Base-by-base conservation (phyloP, 2,113 vertebrate genomes). In the Limanda limanda region DNA sequence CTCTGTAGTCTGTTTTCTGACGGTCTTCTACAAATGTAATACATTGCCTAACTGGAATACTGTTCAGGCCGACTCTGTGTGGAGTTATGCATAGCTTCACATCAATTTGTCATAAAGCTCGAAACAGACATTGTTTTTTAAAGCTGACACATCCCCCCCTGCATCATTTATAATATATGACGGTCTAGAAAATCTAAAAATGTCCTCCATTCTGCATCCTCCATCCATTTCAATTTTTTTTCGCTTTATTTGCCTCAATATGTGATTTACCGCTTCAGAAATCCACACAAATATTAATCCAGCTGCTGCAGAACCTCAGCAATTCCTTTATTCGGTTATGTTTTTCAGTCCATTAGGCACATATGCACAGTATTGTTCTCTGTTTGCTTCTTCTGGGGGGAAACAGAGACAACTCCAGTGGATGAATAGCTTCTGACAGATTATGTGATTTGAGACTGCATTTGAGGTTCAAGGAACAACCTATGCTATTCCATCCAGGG, bases 401-500 rank as follows among this genome's bases (percentile, higher is more conserved):
- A 52, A 84, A 58, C 13, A 76, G 60, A 76, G 60, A 51, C 42
- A 68, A 58, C 77, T 31, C 23, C 42, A 1, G 4, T 27, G 48
- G 76, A 83, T 65, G 70, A 77, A 85, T 80, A 70, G 27, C 56
- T 84, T 79, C 42, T 83, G 88, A 87, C 84, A 86, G 84, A 79
- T 77, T 61, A 42, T 80, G 68, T 76, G 79, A 76, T 78, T 84
- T 83, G 76, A 78, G 69, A 83, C 75, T 60, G 54, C 81, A 87
- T 73, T 65, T 64, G 64, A 73, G 74, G 72, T 64, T 76, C 60
- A 70, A 78, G 81, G 18, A 87, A 70, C 65, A 74, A 78, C 79
- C 82, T 78, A 42, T 76, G 61, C 73, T 64, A 51, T 71, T 81
- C 60, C 21, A 27, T 71, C 66, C 37, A 62, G 63, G 51, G 20